Evolutionary conservation across 2,888 invertebrate species (phyloP).

Genomic region (Escarpia spicata): DNA sequence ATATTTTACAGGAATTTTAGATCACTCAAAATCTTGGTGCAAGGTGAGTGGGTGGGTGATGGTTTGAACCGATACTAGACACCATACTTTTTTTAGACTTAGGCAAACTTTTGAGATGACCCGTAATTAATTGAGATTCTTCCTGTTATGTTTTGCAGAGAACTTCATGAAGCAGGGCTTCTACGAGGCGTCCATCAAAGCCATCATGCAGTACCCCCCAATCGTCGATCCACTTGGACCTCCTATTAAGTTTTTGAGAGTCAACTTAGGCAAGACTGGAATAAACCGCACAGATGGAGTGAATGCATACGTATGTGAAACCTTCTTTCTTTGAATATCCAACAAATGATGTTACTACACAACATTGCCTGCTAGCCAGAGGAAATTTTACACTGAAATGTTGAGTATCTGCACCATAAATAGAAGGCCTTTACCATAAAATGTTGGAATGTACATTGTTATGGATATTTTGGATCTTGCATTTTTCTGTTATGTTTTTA

Average conservation of each 20-base stretch:
- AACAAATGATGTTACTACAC: not conserved
- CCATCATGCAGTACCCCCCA: conserved; percentile 44
- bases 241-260: conserved; percentile 40
- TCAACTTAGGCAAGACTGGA: conserved; percentile 33
- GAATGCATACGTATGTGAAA: conserved; percentile 24
- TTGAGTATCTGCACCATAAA: too few species aligned
- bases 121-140: not conserved
- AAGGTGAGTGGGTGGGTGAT: too few species aligned
- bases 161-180: conserved; percentile 44
- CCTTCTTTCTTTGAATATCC: not conserved
- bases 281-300: conserved; percentile 29
- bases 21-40: too few species aligned
- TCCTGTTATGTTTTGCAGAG: conserved; percentile 37
- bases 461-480: too few species aligned
- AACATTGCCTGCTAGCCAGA: not conserved
- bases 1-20: too few species aligned
- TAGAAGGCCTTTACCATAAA: too few species aligned
- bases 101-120: not conserved
- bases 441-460: too few species aligned
- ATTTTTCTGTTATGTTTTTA: too few species aligned
- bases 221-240: conserved; percentile 44
- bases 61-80: too few species aligned
- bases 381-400: too few species aligned
- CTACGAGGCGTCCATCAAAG: conserved; percentile 41
- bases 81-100: too few species aligned